phyloP scores from a whole-genome alignment of 2,113 vertebrate genomes.

The Crypturellus undulatus region DNA sequence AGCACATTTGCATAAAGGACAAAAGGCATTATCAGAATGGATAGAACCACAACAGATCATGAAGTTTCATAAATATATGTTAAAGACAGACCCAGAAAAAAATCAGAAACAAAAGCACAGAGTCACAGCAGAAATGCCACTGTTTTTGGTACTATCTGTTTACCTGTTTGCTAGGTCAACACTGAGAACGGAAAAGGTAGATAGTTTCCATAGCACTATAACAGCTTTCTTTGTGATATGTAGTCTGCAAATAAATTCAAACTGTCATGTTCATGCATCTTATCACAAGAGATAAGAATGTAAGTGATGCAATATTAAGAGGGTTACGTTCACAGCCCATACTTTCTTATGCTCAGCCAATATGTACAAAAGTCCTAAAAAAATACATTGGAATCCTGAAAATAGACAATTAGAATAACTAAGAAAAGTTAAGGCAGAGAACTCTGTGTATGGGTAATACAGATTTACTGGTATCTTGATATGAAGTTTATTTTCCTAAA shows the following conservation, averaged over 20 bases:
- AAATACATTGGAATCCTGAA: background rate
- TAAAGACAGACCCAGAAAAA: background rate
- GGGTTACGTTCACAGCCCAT: background rate
- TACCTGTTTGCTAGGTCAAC: background rate
- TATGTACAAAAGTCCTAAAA: background rate
- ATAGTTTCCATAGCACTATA: background rate
- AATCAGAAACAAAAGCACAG: background rate
- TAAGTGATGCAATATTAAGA: background rate
- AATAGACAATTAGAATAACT: background rate
- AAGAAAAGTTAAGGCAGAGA: background rate
- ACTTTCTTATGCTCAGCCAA: background rate
- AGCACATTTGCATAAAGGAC: background rate
- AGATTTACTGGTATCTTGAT: background rate
- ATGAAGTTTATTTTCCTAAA: background rate
- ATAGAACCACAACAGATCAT: background rate
- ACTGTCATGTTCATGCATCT: background rate
- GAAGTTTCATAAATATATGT: accelerated
- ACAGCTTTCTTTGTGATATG: background rate
- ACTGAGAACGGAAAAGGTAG: background rate
- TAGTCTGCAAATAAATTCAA: background rate
- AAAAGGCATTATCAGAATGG: background rate
- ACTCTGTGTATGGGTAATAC: background rate
- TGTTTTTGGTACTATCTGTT: background rate
- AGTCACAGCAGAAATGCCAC: background rate
- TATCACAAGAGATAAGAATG: background rate